Percentiles rank a stretch among this genome's conserved stretches.
phyloP scores from a whole-genome alignment of 2,113 vertebrate species.

The Atlantisia rogersi region DNA sequence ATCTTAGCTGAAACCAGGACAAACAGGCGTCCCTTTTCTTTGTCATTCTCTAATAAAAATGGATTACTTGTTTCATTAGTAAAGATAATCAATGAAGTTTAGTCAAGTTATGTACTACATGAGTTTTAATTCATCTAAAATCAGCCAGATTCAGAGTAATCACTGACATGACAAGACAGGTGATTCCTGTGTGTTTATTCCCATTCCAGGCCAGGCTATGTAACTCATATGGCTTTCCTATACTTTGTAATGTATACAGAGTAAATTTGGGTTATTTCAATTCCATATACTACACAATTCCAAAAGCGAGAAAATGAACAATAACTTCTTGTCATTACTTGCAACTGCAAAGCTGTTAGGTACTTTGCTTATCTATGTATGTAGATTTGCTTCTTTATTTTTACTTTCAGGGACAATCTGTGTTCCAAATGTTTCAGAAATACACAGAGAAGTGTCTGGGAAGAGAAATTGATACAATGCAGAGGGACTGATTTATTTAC shows the following conservation, averaged over 20 bases:
- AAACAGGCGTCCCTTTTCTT: neutral
- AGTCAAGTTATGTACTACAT: neutral
- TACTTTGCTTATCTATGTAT: fast-evolving
- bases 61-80: neutral
- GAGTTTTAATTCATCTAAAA: neutral
- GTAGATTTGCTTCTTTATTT: neutral
- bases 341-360: neutral
- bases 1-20: too few species aligned
- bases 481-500: neutral
- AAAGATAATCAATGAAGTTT: neutral
- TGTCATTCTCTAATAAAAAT: neutral
- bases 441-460: neutral
- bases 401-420: neutral
- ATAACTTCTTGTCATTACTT: neutral
- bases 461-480: neutral
- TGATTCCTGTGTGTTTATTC: neutral
- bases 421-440: neutral
- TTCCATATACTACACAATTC: neutral
- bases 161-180: neutral
- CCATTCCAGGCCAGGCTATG: neutral
- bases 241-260: neutral
- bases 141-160: neutral
- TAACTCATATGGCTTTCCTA: neutral
- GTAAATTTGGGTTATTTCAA: neutral
- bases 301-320: neutral